A percentile compares a stretch with the other conserved stretches of the same genome.
phyloP scores from a whole-genome alignment of 2,888 invertebrate genomes.

The Leptodirus hochenwartii region DNA sequence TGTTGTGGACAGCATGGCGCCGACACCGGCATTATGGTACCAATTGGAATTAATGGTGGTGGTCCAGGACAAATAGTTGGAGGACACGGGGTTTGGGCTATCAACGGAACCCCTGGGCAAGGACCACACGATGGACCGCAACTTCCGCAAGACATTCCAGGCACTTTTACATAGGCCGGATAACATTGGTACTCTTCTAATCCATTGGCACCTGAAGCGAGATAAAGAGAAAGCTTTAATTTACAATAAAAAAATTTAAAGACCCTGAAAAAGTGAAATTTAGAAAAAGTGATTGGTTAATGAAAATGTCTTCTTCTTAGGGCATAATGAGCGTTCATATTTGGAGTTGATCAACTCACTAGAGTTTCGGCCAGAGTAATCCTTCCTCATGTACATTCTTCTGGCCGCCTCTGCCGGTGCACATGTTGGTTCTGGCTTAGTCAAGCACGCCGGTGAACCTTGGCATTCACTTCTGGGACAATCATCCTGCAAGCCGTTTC shows the following conservation, averaged over 20 bases:
- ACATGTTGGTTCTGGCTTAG: conserved; percentile 34
- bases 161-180: conserved; percentile 15
- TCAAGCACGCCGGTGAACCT: conserved; percentile 32
- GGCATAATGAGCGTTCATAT: too few species aligned
- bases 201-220: conserved; percentile 7
- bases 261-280: too few species aligned
- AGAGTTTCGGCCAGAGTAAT: too few species aligned
- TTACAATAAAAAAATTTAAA: too few species aligned
- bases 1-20: conserved; percentile 11
- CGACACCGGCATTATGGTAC: conserved; percentile 12
- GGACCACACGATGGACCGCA: conserved; percentile 26
- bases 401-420: conserved; percentile 25
- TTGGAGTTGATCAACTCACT: too few species aligned
- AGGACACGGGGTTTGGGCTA: conserved; percentile 13
- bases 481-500: conserved; percentile 38
- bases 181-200: conserved; percentile 23
- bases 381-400: too few species aligned
- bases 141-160: too few species aligned
- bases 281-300: too few species aligned
- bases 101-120: conserved; percentile 17
- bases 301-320: too few species aligned
- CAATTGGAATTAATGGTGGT: conserved; percentile 13
- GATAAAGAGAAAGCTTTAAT: too few species aligned
- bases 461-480: conserved; percentile 35
- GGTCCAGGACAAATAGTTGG: conserved; percentile 13